Evolutionary conservation across 2,888 invertebrate species (phyloP), one percentile per base, ranked within the genome.

Genomic region (Brenthis hecate): DNA sequence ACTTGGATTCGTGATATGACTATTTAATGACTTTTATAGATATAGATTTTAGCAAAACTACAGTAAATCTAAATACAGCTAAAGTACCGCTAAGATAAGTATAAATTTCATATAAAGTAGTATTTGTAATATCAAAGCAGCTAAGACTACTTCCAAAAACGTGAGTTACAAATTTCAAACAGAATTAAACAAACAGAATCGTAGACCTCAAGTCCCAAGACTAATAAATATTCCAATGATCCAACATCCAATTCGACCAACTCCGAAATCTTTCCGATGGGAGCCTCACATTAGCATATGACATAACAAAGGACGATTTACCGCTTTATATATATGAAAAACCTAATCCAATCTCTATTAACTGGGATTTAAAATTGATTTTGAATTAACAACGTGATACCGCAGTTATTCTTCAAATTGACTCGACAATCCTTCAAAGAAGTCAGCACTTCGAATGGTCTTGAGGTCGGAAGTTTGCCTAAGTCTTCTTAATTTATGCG

Each of bases 211-310:
- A 85, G 80, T 88, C 91, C 88, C 87, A 75, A 76, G 80, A 73
- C 88, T 88, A 87, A 89, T 89, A 91, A 88, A 91, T 90, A 90
- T 89, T 88, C 90, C 87, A 86, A 88, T 87, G 87, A 88, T 85
- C 88, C 84, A 81, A 81, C 84, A 85, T 86, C 87, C 89, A 86
- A 89, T 88, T 87, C 87, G 82, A 78, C 79, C 77, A 82, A 81
- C 81, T 82, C 81, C 81, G 77, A 81, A 89, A 89, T 90, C 88
- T 87, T 89, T 87, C 89, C 88, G 80, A 86, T 81, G 89, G 90
- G 89, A 88, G 55, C 32, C 77, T 79, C 79, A 78, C 80, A 89
- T 90, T 89, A 87, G 85, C 90, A 90, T 91, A 89, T 79, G 80
- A 76, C 80, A 76, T 77, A 72, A 73, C 77, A 79, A 80, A 83